phyloP scores from a whole-genome alignment of 2,888 invertebrate species.

The Choristoneura rosaceana region DNA sequence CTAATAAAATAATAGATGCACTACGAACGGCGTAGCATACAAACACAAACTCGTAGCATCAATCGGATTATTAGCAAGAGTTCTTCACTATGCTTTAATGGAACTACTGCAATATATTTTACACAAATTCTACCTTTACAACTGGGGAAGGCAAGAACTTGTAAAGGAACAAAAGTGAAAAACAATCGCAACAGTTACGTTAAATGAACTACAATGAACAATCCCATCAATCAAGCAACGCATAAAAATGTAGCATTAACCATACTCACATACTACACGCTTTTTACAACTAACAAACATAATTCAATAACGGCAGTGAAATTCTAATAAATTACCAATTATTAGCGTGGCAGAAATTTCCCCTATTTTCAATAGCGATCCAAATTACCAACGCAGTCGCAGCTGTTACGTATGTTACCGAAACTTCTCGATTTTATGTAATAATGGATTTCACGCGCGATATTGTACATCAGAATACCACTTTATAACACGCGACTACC shows the following conservation, averaged over 20 bases:
- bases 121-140: too few relatives aligned
- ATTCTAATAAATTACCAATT: conserved; percentile 23
- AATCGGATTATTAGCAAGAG: too few relatives aligned
- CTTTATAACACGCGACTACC: conserved; percentile 19
- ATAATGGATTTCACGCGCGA: conserved; percentile 27
- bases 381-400: conserved; percentile 7
- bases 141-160: too few relatives aligned
- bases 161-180: too few relatives aligned
- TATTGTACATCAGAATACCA: conserved; percentile 24
- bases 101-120: too few relatives aligned
- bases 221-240: not conserved
- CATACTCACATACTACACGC: conserved; percentile 3
- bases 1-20: not conserved
- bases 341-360: conserved; percentile 24
- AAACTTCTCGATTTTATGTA: conserved; percentile 41
- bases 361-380: conserved; percentile 18
- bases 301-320: conserved; percentile 32
- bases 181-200: too few relatives aligned
- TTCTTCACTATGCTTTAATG: too few relatives aligned
- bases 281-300: conserved; percentile 25
- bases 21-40: not conserved
- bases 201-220: too few relatives aligned
- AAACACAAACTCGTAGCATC: not conserved
- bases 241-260: conserved; percentile 15
- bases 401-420: conserved; percentile 37